These are phyloP conservation scores for Trichechus manatus DNA, from an alignment of 2,113 vertebrate species.

Conservation along the genomic window DNA sequence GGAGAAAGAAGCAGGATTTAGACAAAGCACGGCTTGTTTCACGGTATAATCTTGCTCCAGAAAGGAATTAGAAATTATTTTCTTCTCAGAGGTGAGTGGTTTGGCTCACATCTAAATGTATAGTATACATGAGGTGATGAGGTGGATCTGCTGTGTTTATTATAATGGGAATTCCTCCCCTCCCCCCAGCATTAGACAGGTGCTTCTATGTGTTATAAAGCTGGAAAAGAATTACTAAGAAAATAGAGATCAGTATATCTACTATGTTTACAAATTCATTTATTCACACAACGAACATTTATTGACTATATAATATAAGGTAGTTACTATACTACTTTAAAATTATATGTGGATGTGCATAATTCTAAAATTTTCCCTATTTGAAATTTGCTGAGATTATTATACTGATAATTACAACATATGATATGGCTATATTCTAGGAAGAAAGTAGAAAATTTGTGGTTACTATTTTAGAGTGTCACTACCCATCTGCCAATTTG, in stretches of 20 bases:
- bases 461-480: background rate
- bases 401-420: background rate
- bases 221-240: background rate
- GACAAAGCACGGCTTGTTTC: slow-evolving; percentile 33
- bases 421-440: background rate
- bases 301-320: background rate
- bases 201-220: background rate
- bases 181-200: background rate
- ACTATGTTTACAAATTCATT: background rate
- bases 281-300: background rate
- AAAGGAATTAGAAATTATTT: background rate
- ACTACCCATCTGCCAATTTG: too few relatives aligned
- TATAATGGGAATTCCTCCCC: background rate
- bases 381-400: background rate
- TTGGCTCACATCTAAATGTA: background rate
- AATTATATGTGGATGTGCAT: background rate
- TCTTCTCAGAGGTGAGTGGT: background rate
- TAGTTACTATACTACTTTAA: background rate
- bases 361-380: background rate
- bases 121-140: background rate
- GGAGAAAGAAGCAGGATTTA: slow-evolving; percentile 31
- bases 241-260: background rate
- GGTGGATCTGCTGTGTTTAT: background rate
- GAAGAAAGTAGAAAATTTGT: background rate
- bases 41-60: background rate